Base-by-base conservation (phyloP, 1,140 invertebrate species). In the Papilio dardanus region DNA sequence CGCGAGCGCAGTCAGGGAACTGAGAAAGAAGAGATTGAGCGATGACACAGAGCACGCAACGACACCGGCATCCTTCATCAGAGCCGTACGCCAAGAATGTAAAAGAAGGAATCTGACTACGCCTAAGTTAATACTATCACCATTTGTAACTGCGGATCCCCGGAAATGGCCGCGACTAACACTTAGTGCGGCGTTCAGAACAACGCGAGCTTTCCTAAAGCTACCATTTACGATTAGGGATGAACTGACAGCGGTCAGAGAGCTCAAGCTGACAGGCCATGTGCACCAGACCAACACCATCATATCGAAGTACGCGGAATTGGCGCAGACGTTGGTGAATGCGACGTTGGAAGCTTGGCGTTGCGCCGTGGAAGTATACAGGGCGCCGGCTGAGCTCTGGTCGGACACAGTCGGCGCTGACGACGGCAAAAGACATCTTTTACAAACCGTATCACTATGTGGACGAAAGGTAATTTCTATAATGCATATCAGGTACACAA, bases 391-490 rank as follows among this genome's bases (percentile, higher is more conserved):
- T 2, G 85, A 84, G 42, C 76, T 92, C 14, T 92, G 91, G 91
- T 84, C 83, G 4, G 90, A 90, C 54, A 90, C 87, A 14, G 76
- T 92, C 10, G 77, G 84, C 16, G 81, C 85, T 30, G 88, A 92
- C 74, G 75, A 94, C 91, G 79, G 86, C 81, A 76, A 94, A 87
- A 74, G 94, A 88, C 94, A 95, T 85, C 94, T 95, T 7, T 85
- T 97, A 6, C 95, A 97, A 83, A 96, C 95, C 10, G 94, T 96
- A 28, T 96, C 96, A 0, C 94, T 96, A 6, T 96, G 96, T 74
- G 97, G 97, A 7, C 94, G 97, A 75, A 97, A 97, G 92, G 92
- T 93, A 74, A 58, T 28, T 28, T 10, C 19, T 24, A 28, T 28
- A 21, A 28, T 58, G 3, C 14, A 24, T 24, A 54, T 54, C 50